Evolutionary conservation across 2,113 vertebrate species (phyloP).

Genomic region (Nanorana parkeri): DNA sequence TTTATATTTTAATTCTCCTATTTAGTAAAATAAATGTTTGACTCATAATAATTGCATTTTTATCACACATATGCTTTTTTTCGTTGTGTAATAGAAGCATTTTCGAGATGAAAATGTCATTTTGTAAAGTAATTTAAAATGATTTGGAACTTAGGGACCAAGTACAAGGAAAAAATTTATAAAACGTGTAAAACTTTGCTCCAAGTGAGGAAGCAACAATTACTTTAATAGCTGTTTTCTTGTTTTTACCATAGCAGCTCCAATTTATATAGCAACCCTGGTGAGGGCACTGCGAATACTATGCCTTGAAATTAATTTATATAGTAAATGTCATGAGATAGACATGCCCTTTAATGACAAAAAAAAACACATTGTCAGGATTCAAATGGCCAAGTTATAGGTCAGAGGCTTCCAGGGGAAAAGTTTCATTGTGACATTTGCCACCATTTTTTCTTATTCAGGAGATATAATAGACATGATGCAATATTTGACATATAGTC

Average conservation of each 20-base stretch:
- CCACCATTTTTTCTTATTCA: slow-evolving; percentile 20
- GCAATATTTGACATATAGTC: slow-evolving; percentile 9
- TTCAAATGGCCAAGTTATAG: slow-evolving; percentile 47
- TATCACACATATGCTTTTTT: slow-evolving; percentile 21
- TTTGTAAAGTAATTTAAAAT: slow-evolving; percentile 26
- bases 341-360: slow-evolving; percentile 19
- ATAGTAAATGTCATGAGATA: slow-evolving; percentile 33
- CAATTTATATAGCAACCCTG: neutral
- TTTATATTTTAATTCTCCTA: neutral
- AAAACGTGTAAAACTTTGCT: slow-evolving; percentile 17
- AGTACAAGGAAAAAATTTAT: neutral
- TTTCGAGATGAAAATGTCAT: slow-evolving; percentile 7
- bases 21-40: neutral
- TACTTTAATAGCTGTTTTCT: slow-evolving; percentile 17
- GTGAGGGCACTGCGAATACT: neutral
- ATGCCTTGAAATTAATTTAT: slow-evolving; percentile 6
- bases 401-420: slow-evolving; percentile 28
- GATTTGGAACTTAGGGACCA: neutral
- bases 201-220: neutral
- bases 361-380: slow-evolving; percentile 27
- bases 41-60: slow-evolving; percentile 17
- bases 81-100: slow-evolving; percentile 18
- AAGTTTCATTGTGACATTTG: slow-evolving; percentile 37
- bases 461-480: slow-evolving; percentile 12
- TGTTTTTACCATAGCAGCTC: neutral